Evolutionary conservation across 2,888 invertebrate species (phyloP), one percentile per base, ranked within the genome.

Genomic region (Drosophila yooni): DNA sequence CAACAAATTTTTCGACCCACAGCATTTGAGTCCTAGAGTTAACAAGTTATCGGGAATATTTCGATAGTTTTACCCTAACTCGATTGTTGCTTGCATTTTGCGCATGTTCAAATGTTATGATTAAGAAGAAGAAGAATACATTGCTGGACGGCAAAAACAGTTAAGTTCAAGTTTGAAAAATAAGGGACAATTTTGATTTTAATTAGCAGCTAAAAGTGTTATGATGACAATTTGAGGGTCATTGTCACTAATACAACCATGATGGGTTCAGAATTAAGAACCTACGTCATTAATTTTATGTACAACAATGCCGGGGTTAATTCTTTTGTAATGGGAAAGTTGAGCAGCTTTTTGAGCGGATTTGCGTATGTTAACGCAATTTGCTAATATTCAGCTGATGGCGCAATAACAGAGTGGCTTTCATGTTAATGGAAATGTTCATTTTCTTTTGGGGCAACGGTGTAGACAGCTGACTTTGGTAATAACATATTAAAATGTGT

Each of bases 41-140:
- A 67, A 36, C 54, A 70, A 46, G 21, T 27, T 69, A 67, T 67
- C 48, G 48, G 31, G 13, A 54, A 27, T 54, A 43, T 36, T 46
- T 53, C 34, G 34, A 52, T 52, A n/a, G 53, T 13, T 11, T 68
- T 68, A n/a, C 53, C 46, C 46, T 54, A 53, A 69, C 11, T 33
- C 70, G 46, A 54, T 67, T 5, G 15, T 13, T 18, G 57, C 3
- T 46, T 13, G 21, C 46, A 46, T 46, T 43, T 15, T 46, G 36
- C 36, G 53, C 54, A 53, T 53, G 11, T 51, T 29, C 11, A 51
- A 50, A 29, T 18, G 36, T 52, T 8, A 21, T 50, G 48, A 51
- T 8, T 51, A 21, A 50, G 25, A 38, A 33, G 21, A 48, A 51
- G 18, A 36, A 21, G 48, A 13, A 18, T 4, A n/a, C 48, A 48